Evolutionary conservation across 2,797 vertebrate genomes (phyloP).

Genomic region (Etheostoma nigrum): DNA sequence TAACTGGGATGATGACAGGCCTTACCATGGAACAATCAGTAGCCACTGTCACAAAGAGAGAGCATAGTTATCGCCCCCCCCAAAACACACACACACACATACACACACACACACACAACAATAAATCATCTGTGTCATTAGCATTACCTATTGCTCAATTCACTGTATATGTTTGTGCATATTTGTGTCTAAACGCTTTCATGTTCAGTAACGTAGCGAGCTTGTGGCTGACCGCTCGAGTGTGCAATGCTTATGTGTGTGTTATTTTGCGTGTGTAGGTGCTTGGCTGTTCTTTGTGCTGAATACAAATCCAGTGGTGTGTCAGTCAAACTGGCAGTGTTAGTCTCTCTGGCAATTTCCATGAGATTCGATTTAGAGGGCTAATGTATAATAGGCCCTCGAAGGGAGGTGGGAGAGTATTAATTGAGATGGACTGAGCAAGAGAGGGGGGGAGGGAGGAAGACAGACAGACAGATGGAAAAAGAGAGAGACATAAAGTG

Average conservation of each 20-base stretch:
- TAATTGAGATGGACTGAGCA: constrained; percentile 81
- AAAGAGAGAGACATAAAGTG: constrained; percentile 50
- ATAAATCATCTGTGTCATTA: constrained; percentile 41
- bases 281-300: constrained; percentile 32
- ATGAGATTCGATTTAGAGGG: constrained; percentile 80
- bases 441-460: constrained; percentile 29
- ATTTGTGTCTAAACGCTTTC: constrained; percentile 37
- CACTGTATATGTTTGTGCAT: constrained; percentile 3
- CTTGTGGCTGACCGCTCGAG: constrained; percentile 34
- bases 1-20: constrained; percentile 85
- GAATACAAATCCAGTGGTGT: constrained; percentile 66
- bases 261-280: constrained; percentile 58
- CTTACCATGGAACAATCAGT: constrained; percentile 71
- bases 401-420: constrained; percentile 76
- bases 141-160: constrained; percentile 3
- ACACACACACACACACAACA: constrained; percentile 33
- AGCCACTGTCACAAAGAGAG: constrained; percentile 62
- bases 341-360: constrained; percentile 78
- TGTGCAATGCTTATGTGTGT: constrained; percentile 17
- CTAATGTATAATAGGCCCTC: constrained; percentile 80
- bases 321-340: constrained; percentile 76
- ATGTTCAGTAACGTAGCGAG: constrained; percentile 3
- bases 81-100: constrained; percentile 23
- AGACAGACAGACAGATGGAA: constrained; percentile 27
- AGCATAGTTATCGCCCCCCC: constrained; percentile 53